Percentiles rank a stretch among this genome's conserved stretches.
Evolutionary conservation across 2,888 invertebrate species (phyloP).

Genomic region (Clostera curtula): DNA sequence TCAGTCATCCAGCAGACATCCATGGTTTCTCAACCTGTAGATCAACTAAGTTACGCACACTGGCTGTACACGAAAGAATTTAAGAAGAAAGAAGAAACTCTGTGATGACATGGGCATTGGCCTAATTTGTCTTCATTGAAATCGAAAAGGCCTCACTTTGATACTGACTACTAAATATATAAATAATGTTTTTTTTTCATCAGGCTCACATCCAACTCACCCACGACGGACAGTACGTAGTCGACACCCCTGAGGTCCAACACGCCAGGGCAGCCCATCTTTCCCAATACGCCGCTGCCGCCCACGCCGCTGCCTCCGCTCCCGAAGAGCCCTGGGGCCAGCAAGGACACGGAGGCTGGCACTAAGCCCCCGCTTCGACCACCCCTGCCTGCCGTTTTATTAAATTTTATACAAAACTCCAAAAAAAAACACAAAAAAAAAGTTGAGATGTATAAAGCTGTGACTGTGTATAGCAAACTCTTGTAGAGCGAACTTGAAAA

Average conservation of each 20-base stretch:
- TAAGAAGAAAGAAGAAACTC: too few species aligned
- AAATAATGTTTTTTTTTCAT: neutral
- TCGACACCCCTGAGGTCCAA: constrained; percentile 67
- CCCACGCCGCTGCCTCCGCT: constrained; percentile 61
- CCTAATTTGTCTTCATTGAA: too few species aligned
- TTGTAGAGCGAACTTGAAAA: constrained; percentile 65
- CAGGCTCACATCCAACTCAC: constrained; percentile 68
- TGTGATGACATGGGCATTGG: too few species aligned
- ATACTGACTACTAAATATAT: neutral
- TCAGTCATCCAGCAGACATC: too few species aligned
- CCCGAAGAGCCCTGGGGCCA: constrained; percentile 64
- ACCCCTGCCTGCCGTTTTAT: constrained; percentile 43
- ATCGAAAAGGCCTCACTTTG: too few species aligned
- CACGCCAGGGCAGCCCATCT: constrained; percentile 65
- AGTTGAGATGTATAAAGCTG: constrained; percentile 61
- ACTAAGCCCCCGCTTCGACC: constrained; percentile 50
- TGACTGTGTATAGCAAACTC: constrained; percentile 60
- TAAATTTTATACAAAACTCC: constrained; percentile 61
- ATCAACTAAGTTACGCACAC: too few species aligned
- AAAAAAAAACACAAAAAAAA: constrained; percentile 52
- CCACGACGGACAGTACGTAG: constrained; percentile 69
- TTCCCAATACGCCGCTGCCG: constrained; percentile 57
- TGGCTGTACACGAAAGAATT: too few species aligned
- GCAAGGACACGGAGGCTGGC: constrained; percentile 49
- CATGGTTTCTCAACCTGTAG: too few species aligned